Evolutionary conservation across 2,888 invertebrate species (phyloP).

Genomic region (Eutolmus rufibarbis): DNA sequence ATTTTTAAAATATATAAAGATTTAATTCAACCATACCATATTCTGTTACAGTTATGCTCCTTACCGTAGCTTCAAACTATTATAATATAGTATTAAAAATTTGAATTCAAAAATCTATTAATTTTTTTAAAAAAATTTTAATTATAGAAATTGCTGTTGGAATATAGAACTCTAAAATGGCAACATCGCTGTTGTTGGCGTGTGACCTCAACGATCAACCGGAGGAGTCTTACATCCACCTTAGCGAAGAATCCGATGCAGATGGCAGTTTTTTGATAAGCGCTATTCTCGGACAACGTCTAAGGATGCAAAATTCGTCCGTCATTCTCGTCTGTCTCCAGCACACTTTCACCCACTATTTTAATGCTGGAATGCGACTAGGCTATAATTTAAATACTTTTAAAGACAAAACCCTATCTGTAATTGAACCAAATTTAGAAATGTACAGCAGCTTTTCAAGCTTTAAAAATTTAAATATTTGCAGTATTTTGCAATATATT

Average conservation of each 20-base stretch:
- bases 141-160: neutral
- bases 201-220: conserved; percentile 71
- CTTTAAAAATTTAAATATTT: conserved; percentile 40
- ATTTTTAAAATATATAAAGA: too few species aligned
- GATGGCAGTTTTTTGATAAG: conserved; percentile 78
- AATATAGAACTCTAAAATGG: too few species aligned
- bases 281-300: conserved; percentile 70
- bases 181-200: conserved; percentile 69
- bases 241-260: conserved; percentile 74
- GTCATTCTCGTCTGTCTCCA: conserved; percentile 73
- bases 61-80: too few species aligned
- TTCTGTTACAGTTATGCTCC: too few species aligned
- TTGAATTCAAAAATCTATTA: neutral
- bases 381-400: conserved; percentile 72
- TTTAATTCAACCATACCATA: too few species aligned
- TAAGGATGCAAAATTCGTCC: conserved; percentile 67
- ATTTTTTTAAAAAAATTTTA: neutral
- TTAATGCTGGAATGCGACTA: conserved; percentile 76
- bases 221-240: conserved; percentile 67
- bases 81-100: neutral
- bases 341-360: conserved; percentile 76
- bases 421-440: conserved; percentile 66
- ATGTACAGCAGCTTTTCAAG: conserved; percentile 61
- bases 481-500: conserved; percentile 62
- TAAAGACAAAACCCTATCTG: conserved; percentile 63